Conservation (phyloP, 92 coral and sea anemone species). For the Ricordea florida region DNA sequence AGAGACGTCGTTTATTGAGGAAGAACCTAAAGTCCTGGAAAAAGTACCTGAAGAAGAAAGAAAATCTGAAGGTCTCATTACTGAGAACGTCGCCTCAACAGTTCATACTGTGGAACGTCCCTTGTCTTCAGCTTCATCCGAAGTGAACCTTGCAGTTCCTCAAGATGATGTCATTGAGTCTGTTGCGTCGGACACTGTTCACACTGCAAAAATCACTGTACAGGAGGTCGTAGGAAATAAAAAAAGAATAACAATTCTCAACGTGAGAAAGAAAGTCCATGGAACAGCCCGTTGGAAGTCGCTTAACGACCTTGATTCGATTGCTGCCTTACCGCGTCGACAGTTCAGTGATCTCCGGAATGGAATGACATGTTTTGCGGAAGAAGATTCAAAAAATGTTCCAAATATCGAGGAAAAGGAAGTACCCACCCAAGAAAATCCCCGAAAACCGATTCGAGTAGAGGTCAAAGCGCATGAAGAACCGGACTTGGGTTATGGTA, state of each 20-base stretch:
- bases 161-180: slow-evolving; percentile 32
- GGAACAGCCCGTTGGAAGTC: slow-evolving; percentile 82
- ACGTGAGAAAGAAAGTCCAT: slow-evolving; percentile 71
- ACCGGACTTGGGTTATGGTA: background rate
- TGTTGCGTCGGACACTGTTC: slow-evolving; percentile 21
- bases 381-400: background rate
- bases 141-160: background rate
- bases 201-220: slow-evolving; percentile 73
- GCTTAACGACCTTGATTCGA: slow-evolving; percentile 71
- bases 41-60: slow-evolving; percentile 6
- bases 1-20: slow-evolving; percentile 14
- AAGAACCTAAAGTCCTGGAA: background rate
- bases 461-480: background rate
- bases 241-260: slow-evolving; percentile 68
- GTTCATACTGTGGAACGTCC: too few relatives aligned
- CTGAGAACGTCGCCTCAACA: too few relatives aligned
- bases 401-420: background rate
- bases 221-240: slow-evolving; percentile 69
- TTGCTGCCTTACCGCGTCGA: slow-evolving; percentile 7
- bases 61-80: background rate
- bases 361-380: background rate
- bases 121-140: background rate
- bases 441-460: too few relatives aligned
- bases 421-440: background rate
- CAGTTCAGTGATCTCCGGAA: slow-evolving; percentile 11